phyloP scores from a whole-genome alignment of 2,797 vertebrate species.

The Dallia pectoralis region DNA sequence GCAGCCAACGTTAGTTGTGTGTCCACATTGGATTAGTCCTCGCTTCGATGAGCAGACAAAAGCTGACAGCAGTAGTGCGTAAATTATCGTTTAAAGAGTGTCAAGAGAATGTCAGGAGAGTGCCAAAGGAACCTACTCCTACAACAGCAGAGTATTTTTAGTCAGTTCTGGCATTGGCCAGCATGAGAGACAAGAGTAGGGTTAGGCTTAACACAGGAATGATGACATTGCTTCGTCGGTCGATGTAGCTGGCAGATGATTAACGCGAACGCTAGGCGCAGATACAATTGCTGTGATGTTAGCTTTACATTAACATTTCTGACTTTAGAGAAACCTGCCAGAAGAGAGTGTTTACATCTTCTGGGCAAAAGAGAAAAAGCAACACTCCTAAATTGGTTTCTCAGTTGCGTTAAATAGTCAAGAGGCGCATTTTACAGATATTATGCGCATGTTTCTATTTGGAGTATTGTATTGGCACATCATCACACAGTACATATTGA shows the following conservation, averaged over 20 bases:
- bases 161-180: not conserved
- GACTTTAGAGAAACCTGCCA: no score
- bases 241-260: constrained; percentile 5
- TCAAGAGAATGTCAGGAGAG: not conserved
- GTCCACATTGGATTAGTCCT: not conserved
- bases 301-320: no score
- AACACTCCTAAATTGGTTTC: no score
- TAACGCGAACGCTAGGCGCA: not conserved
- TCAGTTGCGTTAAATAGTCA: no score
- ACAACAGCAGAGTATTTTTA: not conserved
- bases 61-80: not conserved
- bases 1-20: not conserved
- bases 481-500: no score
- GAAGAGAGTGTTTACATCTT: no score
- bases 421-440: no score
- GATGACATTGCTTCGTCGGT: not conserved
- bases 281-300: not conserved
- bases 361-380: no score
- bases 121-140: not conserved
- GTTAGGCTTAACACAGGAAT: not conserved
- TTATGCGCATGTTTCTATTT: no score
- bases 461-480: no score
- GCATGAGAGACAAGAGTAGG: not conserved
- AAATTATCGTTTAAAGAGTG: no score
- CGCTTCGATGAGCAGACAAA: not conserved